Percentiles rank a stretch among this genome's conserved stretches.
Evolutionary conservation across 2,888 invertebrate genomes (phyloP).

Genomic region (Epistrophe eligans): DNA sequence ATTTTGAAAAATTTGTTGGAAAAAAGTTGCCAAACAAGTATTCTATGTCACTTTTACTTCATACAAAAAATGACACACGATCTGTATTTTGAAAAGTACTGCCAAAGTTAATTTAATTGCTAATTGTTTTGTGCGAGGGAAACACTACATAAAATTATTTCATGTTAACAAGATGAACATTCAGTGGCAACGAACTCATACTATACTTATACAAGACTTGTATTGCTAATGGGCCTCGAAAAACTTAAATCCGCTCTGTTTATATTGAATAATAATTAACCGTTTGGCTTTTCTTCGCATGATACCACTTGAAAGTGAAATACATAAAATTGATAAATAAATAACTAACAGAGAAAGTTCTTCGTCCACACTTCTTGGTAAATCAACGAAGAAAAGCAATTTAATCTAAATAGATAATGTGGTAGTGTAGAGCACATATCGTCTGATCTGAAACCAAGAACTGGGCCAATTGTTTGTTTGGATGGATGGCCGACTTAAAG

Average conservation of each 20-base stretch:
- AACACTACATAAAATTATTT: no score
- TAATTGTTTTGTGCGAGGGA: no score
- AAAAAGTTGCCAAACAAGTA: no score
- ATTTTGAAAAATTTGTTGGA: no score
- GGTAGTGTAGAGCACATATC: neutral
- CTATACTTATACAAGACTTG: neutral
- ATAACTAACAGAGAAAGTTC: conserved; percentile 67
- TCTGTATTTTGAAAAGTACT: no score
- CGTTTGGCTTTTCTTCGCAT: conserved; percentile 34
- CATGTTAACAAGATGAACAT: no score
- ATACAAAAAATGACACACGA: no score
- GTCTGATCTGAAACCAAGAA: conserved; percentile 19
- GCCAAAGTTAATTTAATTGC: no score
- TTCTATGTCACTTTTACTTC: no score
- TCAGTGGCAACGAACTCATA: no score
- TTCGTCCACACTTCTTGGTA: conserved; percentile 25
- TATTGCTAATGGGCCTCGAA: neutral
- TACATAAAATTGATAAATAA: conserved; percentile 60
- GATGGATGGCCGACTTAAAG: conserved; percentile 52
- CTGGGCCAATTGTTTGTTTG: conserved; percentile 51
- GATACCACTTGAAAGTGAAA: conserved; percentile 69
- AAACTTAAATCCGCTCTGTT: neutral
- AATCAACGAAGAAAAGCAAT: neutral
- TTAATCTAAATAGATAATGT: conserved; percentile 40
- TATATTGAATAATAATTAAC: neutral